Base-by-base conservation (phyloP, 2,797 vertebrate species). In the Diplodus puntazzo region DNA sequence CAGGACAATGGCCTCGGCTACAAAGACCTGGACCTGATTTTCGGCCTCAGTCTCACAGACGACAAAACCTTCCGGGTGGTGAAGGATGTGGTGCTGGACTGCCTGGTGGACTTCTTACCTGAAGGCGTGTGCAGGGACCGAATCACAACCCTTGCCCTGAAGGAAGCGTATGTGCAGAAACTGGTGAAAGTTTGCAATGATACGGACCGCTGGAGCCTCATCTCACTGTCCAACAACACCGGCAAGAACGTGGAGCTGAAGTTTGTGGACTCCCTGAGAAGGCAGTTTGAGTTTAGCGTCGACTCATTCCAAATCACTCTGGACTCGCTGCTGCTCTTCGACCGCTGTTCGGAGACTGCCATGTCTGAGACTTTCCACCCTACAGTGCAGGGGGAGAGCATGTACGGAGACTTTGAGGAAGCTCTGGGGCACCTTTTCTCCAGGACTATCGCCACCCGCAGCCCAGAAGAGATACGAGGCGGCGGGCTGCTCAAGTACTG, bases 181-280 rank as follows among this genome's bases (percentile, higher is more conserved):
- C 93, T 99, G 78, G 98, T 99, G 74, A 99, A 99, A 87, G 98
- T 99, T 25, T 97, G 97, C 92, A 99, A 97, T 0, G 97, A 99
- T 61, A 95, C 95, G 0, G 98, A 99, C 89, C 96, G 97, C 89
- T 99, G 98, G 98, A 98, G 97, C 92, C 97, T 99, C 89, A 99
- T 99, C 81, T 99, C 98, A 0, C 93, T 99, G 30, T 98, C 97
- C 87, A 99, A 99, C 92, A 99, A 99, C 94, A 97, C 96, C 0
- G 98, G 98, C 67, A 99, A 99, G 94, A 99, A 99, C 0, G 96
- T 99, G 91, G 98, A 99, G 39, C 95, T 99, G 75, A 99, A 99
- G 81, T 99, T 99, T 0, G 97, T 99, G 87, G 97, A 98, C 93
- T 95, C 96, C 0, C 95, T 99, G 72, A 91, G 97, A 46, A 92